phyloP scores from a whole-genome alignment of 2,113 vertebrate species.

The Etia nguti region DNA sequence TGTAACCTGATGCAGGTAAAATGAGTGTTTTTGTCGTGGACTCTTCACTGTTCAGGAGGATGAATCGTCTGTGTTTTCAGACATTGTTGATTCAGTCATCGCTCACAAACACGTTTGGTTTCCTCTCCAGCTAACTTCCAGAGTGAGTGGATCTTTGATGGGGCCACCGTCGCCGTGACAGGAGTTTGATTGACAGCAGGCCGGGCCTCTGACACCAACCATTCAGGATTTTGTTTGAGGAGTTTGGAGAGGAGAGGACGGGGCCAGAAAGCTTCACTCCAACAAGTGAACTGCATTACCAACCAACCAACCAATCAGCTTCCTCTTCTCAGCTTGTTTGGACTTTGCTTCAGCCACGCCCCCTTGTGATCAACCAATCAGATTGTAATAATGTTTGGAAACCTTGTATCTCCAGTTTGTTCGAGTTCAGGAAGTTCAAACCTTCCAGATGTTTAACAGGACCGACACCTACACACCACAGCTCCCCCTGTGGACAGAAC shows the following conservation, averaged over 20 bases:
- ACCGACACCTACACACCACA: neutral
- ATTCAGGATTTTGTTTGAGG: conserved; percentile 21
- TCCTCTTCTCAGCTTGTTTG: conserved; percentile 18
- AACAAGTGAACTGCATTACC: neutral
- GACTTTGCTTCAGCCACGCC: conserved; percentile 4
- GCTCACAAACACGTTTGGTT: neutral
- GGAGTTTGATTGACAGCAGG: conserved; percentile 58
- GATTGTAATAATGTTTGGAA: neutral
- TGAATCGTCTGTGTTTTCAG: neutral
- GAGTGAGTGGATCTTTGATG: conserved; percentile 18
- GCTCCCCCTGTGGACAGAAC: neutral
- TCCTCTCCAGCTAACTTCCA: conserved; percentile 44
- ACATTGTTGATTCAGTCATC: neutral
- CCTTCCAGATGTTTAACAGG: neutral
- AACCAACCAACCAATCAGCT: conserved; percentile 21
- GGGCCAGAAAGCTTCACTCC: neutral
- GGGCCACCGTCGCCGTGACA: conserved; percentile 25
- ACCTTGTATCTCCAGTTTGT: conserved; percentile 18
- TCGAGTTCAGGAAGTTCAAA: neutral
- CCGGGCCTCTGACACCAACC: conserved; percentile 33
- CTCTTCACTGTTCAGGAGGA: neutral
- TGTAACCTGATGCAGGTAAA: neutral
- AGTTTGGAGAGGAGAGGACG: neutral
- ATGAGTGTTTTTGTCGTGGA: neutral
- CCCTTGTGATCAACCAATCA: conserved; percentile 20